phyloP scores from a whole-genome alignment of 2,797 vertebrate genomes.

The Crax fasciolata region DNA sequence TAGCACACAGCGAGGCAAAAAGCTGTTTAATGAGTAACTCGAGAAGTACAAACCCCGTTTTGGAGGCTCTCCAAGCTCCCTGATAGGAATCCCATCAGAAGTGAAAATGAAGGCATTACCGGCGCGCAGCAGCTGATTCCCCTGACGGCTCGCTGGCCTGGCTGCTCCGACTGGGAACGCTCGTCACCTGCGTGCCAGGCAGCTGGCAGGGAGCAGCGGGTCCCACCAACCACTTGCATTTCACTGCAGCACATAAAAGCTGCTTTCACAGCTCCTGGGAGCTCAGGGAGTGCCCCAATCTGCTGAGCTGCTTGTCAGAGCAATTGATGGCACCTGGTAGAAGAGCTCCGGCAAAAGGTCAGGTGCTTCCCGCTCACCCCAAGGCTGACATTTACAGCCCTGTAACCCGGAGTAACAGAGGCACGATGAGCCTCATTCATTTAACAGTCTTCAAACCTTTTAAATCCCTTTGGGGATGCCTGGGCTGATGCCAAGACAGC shows the following conservation, averaged over 20 bases:
- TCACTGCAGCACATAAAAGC: neutral
- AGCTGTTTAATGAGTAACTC: neutral
- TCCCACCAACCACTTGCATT: neutral
- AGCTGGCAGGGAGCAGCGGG: neutral
- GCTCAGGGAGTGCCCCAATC: neutral
- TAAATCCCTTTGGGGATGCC: neutral
- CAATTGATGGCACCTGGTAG: neutral
- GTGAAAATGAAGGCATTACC: neutral
- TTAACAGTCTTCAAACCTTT: neutral
- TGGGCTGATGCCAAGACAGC: neutral
- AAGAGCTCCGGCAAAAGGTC: neutral
- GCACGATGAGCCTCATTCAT: neutral
- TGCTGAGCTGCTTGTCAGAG: neutral
- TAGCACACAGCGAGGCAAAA: neutral
- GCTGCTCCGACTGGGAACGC: neutral
- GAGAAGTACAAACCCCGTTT: neutral
- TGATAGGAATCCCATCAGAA: fast-evolving
- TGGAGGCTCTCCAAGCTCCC: neutral
- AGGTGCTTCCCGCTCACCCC: neutral
- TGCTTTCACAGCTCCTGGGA: neutral
- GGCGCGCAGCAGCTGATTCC: neutral
- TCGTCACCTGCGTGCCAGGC: fast-evolving
- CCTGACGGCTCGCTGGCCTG: neutral
- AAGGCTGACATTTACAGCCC: neutral
- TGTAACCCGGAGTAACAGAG: neutral